Evolutionary conservation across 2,113 vertebrate genomes (phyloP), one percentile per base, ranked within the genome.

Genomic region (Pavo muticus): DNA sequence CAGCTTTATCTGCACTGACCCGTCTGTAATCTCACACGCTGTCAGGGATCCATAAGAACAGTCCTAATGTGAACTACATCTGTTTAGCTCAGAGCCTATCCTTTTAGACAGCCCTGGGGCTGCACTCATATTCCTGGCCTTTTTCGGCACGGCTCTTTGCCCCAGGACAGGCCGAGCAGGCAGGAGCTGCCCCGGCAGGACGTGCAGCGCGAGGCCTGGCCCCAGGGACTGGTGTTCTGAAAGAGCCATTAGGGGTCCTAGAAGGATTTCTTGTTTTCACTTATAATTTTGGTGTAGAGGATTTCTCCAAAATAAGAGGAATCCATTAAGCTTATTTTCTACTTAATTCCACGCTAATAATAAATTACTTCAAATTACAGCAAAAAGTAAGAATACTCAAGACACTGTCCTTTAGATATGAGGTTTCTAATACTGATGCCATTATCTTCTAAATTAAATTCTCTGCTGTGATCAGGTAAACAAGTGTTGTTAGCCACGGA

Each of bases 1-100:
- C 94, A 95, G 92, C 85, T 88, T 93, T 81, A 90, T 95, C 70
- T 82, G 60, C 94, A 82, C 88, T 59, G 92, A 88, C 91, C 90
- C 91, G 50, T 45, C 54, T 71, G 95, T 91, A 97, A 97, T 86
- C 69, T 78, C 94, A 95, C 54, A 93, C 88, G 60, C 92, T 72
- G 70, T 40, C 88, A 90, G 80, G 61, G 56, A 90, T 82, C 87
- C 3, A 1, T 76, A 91, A 75, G 91, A 89, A 79, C 35, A 64
- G 27, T 32, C 86, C 72, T 27, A 64, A 69, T 57, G 71, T 3
- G 11, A 86, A 91, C 74, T 48, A 52, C 27, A 71, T 45, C 94
- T 83, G 68, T 72, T 68, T 13, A 63, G 57, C 84, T 86, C 2
- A 57, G 84, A 94, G 75, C 19, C 47, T 65, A 47, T 40, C 42